Conservation (phyloP, 2,797 vertebrate species). For the Pempheris klunzingeri region DNA sequence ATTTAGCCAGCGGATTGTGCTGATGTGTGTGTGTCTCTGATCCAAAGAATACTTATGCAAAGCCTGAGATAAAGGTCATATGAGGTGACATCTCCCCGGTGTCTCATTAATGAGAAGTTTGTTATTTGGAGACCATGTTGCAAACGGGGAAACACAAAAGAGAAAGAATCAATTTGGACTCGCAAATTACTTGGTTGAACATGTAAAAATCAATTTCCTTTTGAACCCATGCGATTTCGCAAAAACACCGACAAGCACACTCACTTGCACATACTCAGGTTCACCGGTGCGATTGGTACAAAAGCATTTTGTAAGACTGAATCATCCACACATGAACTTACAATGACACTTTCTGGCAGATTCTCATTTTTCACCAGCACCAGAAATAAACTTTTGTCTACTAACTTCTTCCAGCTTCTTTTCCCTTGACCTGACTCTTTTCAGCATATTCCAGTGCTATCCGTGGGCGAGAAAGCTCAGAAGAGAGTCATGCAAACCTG, state of each 20-base stretch:
- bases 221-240: neutral
- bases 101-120: slow-evolving; percentile 70
- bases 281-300: slow-evolving; percentile 8
- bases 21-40: slow-evolving; percentile 56
- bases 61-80: slow-evolving; percentile 72
- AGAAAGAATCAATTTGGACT: slow-evolving; percentile 38
- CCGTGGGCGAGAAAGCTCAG: slow-evolving; percentile 6
- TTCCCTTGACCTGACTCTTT: slow-evolving; percentile 24
- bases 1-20: slow-evolving; percentile 55
- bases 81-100: slow-evolving; percentile 47
- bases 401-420: no score
- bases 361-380: slow-evolving; percentile 6
- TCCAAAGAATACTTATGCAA: slow-evolving; percentile 54
- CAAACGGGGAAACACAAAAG: slow-evolving; percentile 24
- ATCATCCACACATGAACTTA: slow-evolving; percentile 38
- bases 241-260: neutral
- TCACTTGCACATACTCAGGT: neutral
- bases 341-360: slow-evolving; percentile 5
- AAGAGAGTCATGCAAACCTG: slow-evolving; percentile 30
- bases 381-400: slow-evolving; percentile 13
- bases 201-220: slow-evolving; percentile 20
- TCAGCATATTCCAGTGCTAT: slow-evolving; percentile 16
- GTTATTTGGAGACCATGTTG: slow-evolving; percentile 59
- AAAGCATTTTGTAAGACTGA: slow-evolving; percentile 13
- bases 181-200: slow-evolving; percentile 15